A percentile compares a stretch with the other conserved stretches of the same genome.
Conservation (phyloP, 1,140 invertebrate species). For the Dreissena rostriformis region DNA sequence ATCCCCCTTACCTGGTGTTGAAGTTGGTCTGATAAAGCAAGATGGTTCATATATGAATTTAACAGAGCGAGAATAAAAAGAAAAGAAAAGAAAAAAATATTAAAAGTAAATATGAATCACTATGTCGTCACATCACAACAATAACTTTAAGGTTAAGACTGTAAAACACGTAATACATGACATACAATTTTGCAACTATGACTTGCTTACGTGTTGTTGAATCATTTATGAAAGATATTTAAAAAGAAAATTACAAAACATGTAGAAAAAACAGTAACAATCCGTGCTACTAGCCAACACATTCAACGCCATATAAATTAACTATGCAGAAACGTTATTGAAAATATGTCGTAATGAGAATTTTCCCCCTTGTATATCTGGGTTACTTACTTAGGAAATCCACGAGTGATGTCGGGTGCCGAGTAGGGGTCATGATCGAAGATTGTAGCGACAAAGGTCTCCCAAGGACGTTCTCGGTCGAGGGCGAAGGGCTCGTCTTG, state of each 20-base stretch:
- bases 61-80: background rate
- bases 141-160: no score
- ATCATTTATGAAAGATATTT: no score
- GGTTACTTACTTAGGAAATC: conserved; percentile 55
- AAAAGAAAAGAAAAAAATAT: no score
- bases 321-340: background rate
- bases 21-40: conserved; percentile 29
- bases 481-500: background rate
- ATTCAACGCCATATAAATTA: background rate
- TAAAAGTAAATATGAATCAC: no score
- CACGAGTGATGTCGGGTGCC: conserved; percentile 40
- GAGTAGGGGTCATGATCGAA: conserved; percentile 28
- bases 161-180: no score
- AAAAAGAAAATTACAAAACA: no score
- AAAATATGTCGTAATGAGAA: background rate
- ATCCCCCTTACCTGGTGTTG: conserved; percentile 40
- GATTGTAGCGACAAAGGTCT: conserved; percentile 40
- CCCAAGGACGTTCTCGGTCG: conserved; percentile 32
- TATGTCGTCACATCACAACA: no score
- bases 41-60: background rate
- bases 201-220: no score
- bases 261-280: background rate
- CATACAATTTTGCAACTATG: no score
- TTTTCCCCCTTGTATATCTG: background rate
- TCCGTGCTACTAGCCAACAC: background rate